A percentile compares a stretch with the other conserved stretches of the same genome.
Evolutionary conservation across 2,888 invertebrate species (phyloP).

Genomic region (Eueremaeus valkanovi): DNA sequence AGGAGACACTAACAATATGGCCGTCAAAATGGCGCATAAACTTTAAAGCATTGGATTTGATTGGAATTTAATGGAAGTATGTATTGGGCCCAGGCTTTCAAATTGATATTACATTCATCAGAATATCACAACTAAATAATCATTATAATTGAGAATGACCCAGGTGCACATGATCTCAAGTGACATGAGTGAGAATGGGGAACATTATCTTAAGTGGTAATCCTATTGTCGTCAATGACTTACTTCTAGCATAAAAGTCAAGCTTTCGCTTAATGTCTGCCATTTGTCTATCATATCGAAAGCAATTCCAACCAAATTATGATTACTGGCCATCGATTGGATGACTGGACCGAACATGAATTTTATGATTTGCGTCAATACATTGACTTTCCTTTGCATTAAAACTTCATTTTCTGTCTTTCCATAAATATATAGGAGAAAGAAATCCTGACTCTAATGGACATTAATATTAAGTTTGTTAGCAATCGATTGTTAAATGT

Average conservation of each 20-base stretch:
- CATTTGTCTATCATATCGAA: conserved; percentile 37
- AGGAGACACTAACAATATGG: too few relatives aligned
- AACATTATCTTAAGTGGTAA: too few relatives aligned
- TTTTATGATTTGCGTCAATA: conserved; percentile 22
- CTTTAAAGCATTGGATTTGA: too few relatives aligned
- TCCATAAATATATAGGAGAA: conserved; percentile 24
- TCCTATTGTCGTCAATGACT: too few relatives aligned
- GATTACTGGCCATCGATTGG: conserved; percentile 10
- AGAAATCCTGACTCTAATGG: conserved; percentile 36
- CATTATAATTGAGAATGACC: too few relatives aligned
- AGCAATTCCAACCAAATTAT: conserved; percentile 8
- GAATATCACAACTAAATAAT: too few relatives aligned
- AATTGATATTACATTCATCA: too few relatives aligned
- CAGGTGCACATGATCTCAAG: too few relatives aligned
- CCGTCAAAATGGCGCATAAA: too few relatives aligned
- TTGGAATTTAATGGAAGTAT: too few relatives aligned
- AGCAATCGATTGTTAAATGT: neutral
- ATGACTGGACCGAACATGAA: conserved; percentile 35
- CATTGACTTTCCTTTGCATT: conserved; percentile 27
- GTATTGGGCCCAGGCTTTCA: too few relatives aligned
- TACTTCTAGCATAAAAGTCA: conserved; percentile 37
- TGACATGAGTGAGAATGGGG: too few relatives aligned
- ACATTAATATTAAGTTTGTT: neutral
- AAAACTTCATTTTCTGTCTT: conserved; percentile 8
- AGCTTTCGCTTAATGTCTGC: neutral